Evolutionary conservation across 1,140 invertebrate species (phyloP).

Genomic region (Calephelis nemesis): DNA sequence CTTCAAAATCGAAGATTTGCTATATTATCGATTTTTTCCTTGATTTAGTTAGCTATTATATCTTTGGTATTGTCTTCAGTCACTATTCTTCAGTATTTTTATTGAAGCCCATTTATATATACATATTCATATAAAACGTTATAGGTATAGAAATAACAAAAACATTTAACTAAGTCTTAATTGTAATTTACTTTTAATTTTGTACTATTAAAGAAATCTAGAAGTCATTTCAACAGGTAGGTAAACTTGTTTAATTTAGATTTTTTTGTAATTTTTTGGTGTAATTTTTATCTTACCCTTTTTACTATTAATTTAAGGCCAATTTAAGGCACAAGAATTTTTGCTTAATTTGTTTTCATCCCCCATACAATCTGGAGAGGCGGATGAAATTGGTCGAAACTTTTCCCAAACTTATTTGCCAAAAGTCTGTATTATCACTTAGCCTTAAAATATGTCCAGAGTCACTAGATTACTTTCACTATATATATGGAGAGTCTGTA

Average conservation of each 20-base stretch:
- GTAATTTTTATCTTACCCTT: conserved; percentile 72
- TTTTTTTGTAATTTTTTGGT: conserved; percentile 63
- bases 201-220: conserved; percentile 78
- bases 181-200: conserved; percentile 75
- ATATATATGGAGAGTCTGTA: conserved; percentile 75
- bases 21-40: neutral
- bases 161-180: conserved; percentile 76
- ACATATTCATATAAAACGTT: conserved; percentile 72
- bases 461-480: conserved; percentile 75
- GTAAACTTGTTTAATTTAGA: conserved; percentile 71
- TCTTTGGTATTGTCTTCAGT: conserved; percentile 54
- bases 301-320: conserved; percentile 77
- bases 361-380: conserved; percentile 61
- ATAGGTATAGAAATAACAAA: conserved; percentile 74
- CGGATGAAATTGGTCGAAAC: conserved; percentile 74
- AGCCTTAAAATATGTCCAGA: conserved; percentile 70
- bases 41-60: conserved; percentile 3
- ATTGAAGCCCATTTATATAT: conserved; percentile 66
- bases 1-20: conserved; percentile 14
- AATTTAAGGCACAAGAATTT: conserved; percentile 77
- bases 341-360: conserved; percentile 60
- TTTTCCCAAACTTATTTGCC: conserved; percentile 65
- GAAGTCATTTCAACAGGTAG: conserved; percentile 74
- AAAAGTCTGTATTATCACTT: conserved; percentile 74
- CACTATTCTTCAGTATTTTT: conserved; percentile 57